phyloP scores from a whole-genome alignment of 2,888 invertebrate species.

The Isoperla grammatica region DNA sequence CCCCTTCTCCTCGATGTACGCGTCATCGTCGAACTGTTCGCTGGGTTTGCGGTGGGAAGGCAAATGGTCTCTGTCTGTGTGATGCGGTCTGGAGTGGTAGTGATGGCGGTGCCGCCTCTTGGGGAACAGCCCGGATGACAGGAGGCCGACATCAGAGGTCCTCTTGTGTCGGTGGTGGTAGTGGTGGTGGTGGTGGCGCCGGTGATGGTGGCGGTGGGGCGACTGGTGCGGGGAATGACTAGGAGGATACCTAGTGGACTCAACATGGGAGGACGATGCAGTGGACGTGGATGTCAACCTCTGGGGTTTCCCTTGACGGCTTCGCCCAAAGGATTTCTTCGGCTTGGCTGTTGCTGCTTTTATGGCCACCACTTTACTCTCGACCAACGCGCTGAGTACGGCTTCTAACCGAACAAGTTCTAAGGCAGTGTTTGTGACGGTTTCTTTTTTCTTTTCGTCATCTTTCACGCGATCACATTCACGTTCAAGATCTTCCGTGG shows the following conservation, averaged over 20 bases:
- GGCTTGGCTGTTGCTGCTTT: conserved; percentile 39
- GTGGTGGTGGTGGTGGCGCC: conserved; percentile 37
- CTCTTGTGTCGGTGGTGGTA: conserved; percentile 35
- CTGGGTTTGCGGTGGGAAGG: background rate
- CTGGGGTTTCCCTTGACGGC: conserved; percentile 9
- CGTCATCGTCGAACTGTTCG: background rate
- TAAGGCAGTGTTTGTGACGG: conserved; percentile 42
- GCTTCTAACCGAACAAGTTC: conserved; percentile 63
- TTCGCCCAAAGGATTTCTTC: background rate
- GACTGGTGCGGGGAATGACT: conserved; percentile 41
- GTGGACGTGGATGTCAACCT: conserved; percentile 45
- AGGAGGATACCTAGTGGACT: conserved; percentile 40
- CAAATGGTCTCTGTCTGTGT: conserved; percentile 24
- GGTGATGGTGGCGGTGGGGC: conserved; percentile 38
- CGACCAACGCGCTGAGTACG: conserved; percentile 63
- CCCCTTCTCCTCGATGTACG: background rate
- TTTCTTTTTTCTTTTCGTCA: conserved; percentile 25
- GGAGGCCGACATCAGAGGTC: conserved; percentile 21
- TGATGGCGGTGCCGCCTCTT: conserved; percentile 29
- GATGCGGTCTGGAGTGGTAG: conserved; percentile 31
- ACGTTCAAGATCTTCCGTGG: conserved; percentile 53
- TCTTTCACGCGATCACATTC: conserved; percentile 10
- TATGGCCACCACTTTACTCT: conserved; percentile 63
- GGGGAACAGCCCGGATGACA: conserved; percentile 27
- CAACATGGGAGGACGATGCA: conserved; percentile 44